Conservation (phyloP, 2,113 vertebrate genomes). For the Odontophorus gujanensis region DNA sequence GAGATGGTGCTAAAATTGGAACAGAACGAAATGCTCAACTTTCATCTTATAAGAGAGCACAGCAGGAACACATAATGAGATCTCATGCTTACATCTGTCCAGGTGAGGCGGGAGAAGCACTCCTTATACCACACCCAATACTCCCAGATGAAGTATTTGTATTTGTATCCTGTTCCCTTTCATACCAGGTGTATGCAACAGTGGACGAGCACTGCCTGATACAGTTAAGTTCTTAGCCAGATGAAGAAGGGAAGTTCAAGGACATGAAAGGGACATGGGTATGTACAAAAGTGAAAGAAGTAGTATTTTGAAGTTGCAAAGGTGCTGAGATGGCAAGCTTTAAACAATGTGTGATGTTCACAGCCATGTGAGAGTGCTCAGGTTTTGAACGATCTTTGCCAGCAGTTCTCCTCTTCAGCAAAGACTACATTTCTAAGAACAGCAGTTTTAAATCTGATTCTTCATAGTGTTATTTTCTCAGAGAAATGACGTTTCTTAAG, state of each 20-base stretch:
- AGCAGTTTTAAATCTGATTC: neutral
- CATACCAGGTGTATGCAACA: neutral
- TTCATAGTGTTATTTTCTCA: neutral
- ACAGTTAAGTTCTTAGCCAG: neutral
- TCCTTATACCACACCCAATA: neutral
- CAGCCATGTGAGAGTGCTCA: neutral
- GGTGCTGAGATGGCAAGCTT: neutral
- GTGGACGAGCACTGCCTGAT: neutral
- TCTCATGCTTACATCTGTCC: neutral
- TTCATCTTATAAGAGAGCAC: neutral
- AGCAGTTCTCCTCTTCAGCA: neutral
- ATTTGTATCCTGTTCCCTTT: neutral
- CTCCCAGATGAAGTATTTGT: neutral
- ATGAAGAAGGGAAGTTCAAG: neutral
- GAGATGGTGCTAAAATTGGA: constrained; percentile 31
- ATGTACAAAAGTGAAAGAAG: neutral
- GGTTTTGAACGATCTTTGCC: neutral
- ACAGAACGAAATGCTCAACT: neutral
- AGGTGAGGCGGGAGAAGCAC: neutral
- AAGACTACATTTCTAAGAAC: neutral
- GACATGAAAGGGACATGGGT: neutral
- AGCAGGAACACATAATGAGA: neutral
- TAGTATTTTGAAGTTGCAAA: constrained; percentile 1
- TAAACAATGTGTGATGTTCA: neutral
- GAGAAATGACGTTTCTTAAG: neutral